These are phyloP conservation scores for Popillia japonica DNA, from an alignment of 1,140 invertebrate genomes.

Conservation along the genomic window DNA sequence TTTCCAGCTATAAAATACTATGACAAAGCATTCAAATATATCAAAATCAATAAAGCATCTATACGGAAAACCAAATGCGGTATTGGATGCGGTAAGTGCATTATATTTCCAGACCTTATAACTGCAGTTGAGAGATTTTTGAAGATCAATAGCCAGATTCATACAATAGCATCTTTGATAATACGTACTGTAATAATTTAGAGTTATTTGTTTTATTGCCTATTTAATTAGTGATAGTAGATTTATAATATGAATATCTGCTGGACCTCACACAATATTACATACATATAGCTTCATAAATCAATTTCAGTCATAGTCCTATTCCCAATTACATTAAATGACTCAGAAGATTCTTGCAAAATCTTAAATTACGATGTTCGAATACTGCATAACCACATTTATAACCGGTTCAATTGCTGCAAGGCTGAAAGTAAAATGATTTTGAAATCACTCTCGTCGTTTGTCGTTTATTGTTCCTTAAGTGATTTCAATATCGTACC, in stretches of 20 bases:
- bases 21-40: neutral
- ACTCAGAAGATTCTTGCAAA: neutral
- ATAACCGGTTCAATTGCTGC: neutral
- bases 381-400: neutral
- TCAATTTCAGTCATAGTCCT: too few species aligned
- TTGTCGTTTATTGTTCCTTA: neutral
- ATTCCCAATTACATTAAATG: neutral
- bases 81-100: neutral
- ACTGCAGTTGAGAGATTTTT: too few species aligned
- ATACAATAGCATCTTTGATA: too few species aligned
- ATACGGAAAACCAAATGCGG: neutral
- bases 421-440: neutral
- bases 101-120: too few species aligned
- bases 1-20: neutral
- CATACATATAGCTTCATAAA: too few species aligned
- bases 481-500: neutral
- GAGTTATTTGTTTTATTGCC: too few species aligned
- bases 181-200: too few species aligned
- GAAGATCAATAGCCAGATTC: too few species aligned
- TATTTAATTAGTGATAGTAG: too few species aligned
- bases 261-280: too few species aligned
- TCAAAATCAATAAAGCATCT: conserved; percentile 10
- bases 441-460: neutral
- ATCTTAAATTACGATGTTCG: neutral
- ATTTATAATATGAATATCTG: too few species aligned